These are phyloP conservation scores for Clusia tigrina DNA, from an alignment of 2,888 invertebrate species.

Conservation along the genomic window DNA sequence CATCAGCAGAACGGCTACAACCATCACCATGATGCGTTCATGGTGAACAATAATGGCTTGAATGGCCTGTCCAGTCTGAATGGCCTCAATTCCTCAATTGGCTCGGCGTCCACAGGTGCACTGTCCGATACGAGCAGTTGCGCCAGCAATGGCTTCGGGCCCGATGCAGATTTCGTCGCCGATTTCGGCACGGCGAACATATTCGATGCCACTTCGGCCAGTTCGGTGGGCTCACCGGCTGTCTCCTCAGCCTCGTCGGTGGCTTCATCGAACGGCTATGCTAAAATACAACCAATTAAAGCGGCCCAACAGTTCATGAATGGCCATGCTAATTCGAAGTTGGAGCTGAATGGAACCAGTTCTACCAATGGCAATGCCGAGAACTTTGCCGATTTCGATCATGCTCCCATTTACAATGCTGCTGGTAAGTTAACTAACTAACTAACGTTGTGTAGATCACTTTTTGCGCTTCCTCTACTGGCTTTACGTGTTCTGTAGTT, in stretches of 20 bases:
- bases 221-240: conserved; percentile 50
- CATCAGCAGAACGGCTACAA: conserved; percentile 37
- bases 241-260: conserved; percentile 48
- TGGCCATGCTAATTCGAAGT: conserved; percentile 32
- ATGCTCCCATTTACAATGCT: conserved; percentile 74
- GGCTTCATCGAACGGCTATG: conserved; percentile 56
- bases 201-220: conserved; percentile 69
- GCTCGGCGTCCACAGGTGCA: conserved; percentile 55
- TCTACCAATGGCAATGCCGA: conserved; percentile 53
- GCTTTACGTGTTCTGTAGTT: background rate
- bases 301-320: conserved; percentile 47
- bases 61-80: conserved; percentile 50
- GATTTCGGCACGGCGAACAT: conserved; percentile 78
- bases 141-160: conserved; percentile 61
- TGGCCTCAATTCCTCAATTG: conserved; percentile 47
- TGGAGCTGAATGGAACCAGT: conserved; percentile 36
- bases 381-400: conserved; percentile 77
- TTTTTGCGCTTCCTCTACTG: background rate
- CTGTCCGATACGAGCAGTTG: conserved; percentile 60
- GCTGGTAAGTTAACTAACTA: conserved; percentile 65
- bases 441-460: background rate
- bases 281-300: conserved; percentile 58
- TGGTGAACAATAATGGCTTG: conserved; percentile 16
- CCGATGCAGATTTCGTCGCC: conserved; percentile 71
- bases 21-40: conserved; percentile 36